phyloP scores from a whole-genome alignment of 1,140 invertebrate genomes.

The Rhyzopertha dominica region DNA sequence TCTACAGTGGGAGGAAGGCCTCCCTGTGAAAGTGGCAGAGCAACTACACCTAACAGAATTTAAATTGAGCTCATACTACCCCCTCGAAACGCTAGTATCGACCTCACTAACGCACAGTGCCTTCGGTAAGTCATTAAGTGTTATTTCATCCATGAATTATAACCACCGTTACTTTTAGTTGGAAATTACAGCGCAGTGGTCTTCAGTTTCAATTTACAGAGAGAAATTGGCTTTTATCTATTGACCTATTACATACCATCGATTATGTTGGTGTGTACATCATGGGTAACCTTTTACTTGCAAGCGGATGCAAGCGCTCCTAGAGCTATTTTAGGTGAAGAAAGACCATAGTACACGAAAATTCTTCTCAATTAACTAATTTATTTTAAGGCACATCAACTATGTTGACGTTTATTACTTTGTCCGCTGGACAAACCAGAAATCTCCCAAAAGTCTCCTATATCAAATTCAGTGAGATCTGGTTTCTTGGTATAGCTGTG shows the following conservation, averaged over 20 bases:
- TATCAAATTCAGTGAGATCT: constrained; percentile 80
- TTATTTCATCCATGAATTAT: no score
- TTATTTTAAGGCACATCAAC: constrained; percentile 73
- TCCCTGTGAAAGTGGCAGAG: constrained; percentile 65
- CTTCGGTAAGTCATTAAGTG: constrained; percentile 60
- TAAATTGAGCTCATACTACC: constrained; percentile 59
- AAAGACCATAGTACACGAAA: constrained; percentile 1
- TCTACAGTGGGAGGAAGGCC: constrained; percentile 66
- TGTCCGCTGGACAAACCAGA: constrained; percentile 73
- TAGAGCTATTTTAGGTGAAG: constrained; percentile 64
- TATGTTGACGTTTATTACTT: constrained; percentile 77
- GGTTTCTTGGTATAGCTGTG: constrained; percentile 76
- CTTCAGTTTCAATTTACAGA: constrained; percentile 67
- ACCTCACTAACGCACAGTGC: constrained; percentile 64
- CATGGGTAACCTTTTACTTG: constrained; percentile 85
- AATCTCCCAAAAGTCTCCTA: constrained; percentile 83
- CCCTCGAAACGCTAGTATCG: constrained; percentile 58
- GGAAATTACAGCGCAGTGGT: constrained; percentile 74
- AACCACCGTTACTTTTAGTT: constrained; percentile 53
- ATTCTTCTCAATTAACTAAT: no score
- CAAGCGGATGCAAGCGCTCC: constrained; percentile 80
- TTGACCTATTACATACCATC: constrained; percentile 86
- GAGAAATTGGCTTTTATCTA: constrained; percentile 78
- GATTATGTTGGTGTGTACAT: constrained; percentile 78
- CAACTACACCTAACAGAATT: constrained; percentile 76